Percentiles rank a stretch among this genome's conserved stretches.
Evolutionary conservation across 1,140 invertebrate genomes (phyloP).

Genomic region (Drosophila repletoides): DNA sequence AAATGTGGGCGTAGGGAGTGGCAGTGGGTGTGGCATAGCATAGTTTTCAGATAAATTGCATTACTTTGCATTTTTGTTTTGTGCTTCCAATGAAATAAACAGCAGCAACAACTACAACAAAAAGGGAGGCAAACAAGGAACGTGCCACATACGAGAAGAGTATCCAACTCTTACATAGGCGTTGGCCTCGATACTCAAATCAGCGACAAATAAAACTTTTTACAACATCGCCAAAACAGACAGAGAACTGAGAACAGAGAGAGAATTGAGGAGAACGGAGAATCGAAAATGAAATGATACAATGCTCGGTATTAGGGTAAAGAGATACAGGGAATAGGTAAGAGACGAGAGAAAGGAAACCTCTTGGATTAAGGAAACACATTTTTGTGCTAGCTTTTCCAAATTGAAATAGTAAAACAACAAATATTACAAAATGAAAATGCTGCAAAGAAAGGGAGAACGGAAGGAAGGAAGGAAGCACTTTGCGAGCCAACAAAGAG

Average conservation of each 20-base stretch:
- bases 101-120: slow-evolving; percentile 19
- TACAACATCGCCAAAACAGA: slow-evolving; percentile 45
- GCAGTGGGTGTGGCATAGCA: slow-evolving; percentile 36
- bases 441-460: slow-evolving; percentile 29
- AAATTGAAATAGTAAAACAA: slow-evolving; percentile 28
- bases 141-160: slow-evolving; percentile 23
- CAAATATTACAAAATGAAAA: slow-evolving; percentile 40
- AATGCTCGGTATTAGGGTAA: no score
- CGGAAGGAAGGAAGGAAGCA: neutral
- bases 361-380: slow-evolving; percentile 56
- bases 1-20: neutral
- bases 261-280: neutral
- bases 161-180: slow-evolving; percentile 34
- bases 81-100: slow-evolving; percentile 54
- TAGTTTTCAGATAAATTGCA: slow-evolving; percentile 67
- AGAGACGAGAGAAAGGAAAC: neutral
- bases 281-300: neutral
- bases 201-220: slow-evolving; percentile 65
- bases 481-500: slow-evolving; percentile 17
- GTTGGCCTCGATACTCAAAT: slow-evolving; percentile 62
- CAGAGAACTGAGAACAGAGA: neutral
- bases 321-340: neutral
- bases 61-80: slow-evolving; percentile 63
- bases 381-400: slow-evolving; percentile 37
- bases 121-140: slow-evolving; percentile 13